Base-by-base conservation (phyloP, 2,113 vertebrate species). In the Odobenus rosmarus region DNA sequence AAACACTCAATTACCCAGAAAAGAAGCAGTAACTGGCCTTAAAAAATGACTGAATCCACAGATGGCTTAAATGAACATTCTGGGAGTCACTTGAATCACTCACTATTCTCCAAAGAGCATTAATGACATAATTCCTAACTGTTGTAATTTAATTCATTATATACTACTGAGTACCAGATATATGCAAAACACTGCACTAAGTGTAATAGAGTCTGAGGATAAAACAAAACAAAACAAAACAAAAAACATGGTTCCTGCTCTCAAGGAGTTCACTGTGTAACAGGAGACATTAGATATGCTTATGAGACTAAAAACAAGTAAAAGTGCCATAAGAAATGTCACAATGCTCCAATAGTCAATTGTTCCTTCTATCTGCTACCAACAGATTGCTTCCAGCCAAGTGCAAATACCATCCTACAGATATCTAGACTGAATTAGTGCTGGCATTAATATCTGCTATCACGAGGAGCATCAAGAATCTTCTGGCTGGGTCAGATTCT, bases 1-100 rank as follows among this genome's bases (percentile, higher is more conserved):
- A 94, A 94, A 55, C 55, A 97, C 74, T 94, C 61, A 87, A 74
- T 94, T 80, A 57, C 62, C n/a, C 26, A 61, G 21, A 59, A 94
- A 39, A 83, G 89, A 79, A 90, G 77, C 33, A 84, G 19, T 23
- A 31, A 71, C 15, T 72, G 53, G 64, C 42, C 88, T 71, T 72
- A 42, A 92, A 88, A 87, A 96, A 94, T 5, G 79, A 72, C 55
- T 14, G 51, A 36, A 61, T 90, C 62, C 92, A 90, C 21, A 83
- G 33, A 80, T 59, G 81, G 57, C 31, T 94, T 95, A 90, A 92
- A 88, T 77, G 62, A 74, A 55, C 2, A 76, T 80, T 93, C 84
- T 76, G 42, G 31, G 61, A 83, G 33, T 82, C 49, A 79, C 36
- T 49, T 84, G 24, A 76, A 36, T 19, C 61, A 79, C 53, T 91